Conservation (phyloP, 2,888 invertebrate species). For the Diaphora mendica region DNA sequence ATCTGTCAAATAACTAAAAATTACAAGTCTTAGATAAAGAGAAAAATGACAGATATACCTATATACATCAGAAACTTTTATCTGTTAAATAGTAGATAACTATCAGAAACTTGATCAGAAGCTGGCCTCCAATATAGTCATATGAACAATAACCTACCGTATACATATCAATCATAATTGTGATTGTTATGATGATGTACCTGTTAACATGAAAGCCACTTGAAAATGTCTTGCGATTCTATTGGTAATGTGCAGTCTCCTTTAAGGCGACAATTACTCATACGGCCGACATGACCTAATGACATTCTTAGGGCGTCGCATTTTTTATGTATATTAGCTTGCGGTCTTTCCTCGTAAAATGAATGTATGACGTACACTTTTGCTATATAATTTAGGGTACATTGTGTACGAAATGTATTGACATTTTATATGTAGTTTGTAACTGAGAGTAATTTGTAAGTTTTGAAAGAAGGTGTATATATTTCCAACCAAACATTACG, state of each 20-base stretch:
- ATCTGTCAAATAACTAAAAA: too few species aligned
- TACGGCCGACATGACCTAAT: conserved; percentile 23
- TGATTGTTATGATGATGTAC: too few species aligned
- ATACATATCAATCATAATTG: too few species aligned
- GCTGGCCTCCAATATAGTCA: too few species aligned
- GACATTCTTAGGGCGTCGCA: conserved; percentile 18
- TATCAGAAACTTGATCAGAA: too few species aligned
- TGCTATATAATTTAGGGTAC: conserved; percentile 2
- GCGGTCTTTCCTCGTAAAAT: conserved; percentile 7
- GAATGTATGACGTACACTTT: conserved; percentile 13
- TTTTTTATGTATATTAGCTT: conserved; percentile 13
- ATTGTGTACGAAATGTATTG: conserved; percentile 2
- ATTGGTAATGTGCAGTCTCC: conserved; percentile 1
- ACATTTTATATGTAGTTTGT: background rate
- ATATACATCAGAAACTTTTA: too few species aligned
- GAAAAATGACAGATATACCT: too few species aligned
- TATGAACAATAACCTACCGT: too few species aligned
- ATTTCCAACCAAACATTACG: too few species aligned
- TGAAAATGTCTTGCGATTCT: background rate
- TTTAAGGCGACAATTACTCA: conserved; percentile 36
- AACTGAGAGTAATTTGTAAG: background rate
- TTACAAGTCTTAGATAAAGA: too few species aligned
- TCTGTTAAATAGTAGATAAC: too few species aligned
- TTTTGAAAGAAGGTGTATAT: too few species aligned
- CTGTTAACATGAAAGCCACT: background rate